Evolutionary conservation across 2,797 vertebrate species (phyloP), one percentile per base, ranked within the genome.

Genomic region (Cynodonichthys magdalenae): DNA sequence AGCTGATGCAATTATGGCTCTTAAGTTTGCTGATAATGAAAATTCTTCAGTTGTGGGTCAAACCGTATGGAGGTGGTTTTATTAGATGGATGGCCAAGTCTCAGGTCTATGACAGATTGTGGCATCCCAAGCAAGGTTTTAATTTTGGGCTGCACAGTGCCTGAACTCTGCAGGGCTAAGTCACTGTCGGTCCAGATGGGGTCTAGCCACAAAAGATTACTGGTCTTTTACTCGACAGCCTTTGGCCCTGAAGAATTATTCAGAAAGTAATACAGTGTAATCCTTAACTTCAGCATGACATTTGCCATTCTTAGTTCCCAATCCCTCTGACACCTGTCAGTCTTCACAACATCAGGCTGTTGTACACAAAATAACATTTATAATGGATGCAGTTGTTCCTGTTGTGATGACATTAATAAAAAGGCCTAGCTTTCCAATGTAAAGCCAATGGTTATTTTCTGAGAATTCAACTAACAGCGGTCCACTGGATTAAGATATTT

Each of bases 81-180:
- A 87, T 92, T 88, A 89, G 73, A 75, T 85, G 83, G 89, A 92
- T 84, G 82, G 79, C 71, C 69, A 87, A 83, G 93, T 93, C 92
- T 93, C 80, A 88, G 77, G 69, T 85, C 80, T 89, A 79, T 90
- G 82, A 88, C 86, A 87, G 87, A 90, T 85, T 90, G 84, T 89
- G 89, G 92, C 87, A 74, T 71, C 55, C 78, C 73, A 74, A 82
- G 72, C 62, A 74, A 81, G 72, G 74, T 89, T 88, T 88, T 89
- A 69, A 73, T 86, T 86, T 79, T 82, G 79, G 77, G 66, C 71
- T 54, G 63, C 54, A 48, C 58, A 41, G 57, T 63, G 45, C 71
- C 68, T 76, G 78, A 85, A 88, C 68, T 86, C 64, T 63, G 74
- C 80, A 83, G 82, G 88, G 86, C 89, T 90, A 90, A 92, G 89